Evolutionary conservation across 2,888 invertebrate genomes (phyloP).

Genomic region (Agrochola lota): DNA sequence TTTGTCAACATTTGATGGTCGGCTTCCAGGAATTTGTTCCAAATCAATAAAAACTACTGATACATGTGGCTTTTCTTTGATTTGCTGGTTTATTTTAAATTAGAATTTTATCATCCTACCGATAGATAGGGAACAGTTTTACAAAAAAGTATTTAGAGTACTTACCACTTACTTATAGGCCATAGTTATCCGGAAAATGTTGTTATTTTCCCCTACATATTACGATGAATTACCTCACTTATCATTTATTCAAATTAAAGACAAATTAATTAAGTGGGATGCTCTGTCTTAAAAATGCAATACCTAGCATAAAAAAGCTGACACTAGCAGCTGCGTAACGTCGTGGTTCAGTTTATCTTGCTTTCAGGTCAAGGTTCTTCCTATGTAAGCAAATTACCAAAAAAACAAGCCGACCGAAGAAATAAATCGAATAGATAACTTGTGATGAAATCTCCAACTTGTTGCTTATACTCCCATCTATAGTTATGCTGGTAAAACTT

Average conservation of each 20-base stretch:
- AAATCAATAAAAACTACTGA: slow-evolving; percentile 70
- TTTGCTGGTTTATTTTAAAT: slow-evolving; percentile 5
- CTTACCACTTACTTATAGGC: background rate
- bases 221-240: background rate
- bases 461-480: slow-evolving; percentile 34
- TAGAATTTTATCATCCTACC: background rate
- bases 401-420: background rate
- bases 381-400: slow-evolving; percentile 14
- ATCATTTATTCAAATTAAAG: background rate
- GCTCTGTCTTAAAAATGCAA: background rate
- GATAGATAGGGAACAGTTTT: background rate
- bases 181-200: background rate
- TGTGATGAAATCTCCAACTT: background rate
- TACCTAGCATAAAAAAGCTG: background rate
- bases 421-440: background rate
- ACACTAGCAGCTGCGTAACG: background rate
- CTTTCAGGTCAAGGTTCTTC: slow-evolving; percentile 49
- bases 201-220: background rate
- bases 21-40: slow-evolving; percentile 67
- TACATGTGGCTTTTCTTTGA: slow-evolving; percentile 32
- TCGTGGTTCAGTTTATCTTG: slow-evolving; percentile 13
- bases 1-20: slow-evolving; percentile 66
- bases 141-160: background rate
- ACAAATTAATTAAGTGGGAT: background rate
- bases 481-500: background rate